A percentile compares a stretch with the other conserved stretches of the same genome.
These are phyloP conservation scores for Drosophila azteca DNA, from an alignment of 1,140 invertebrate genomes.

Conservation along the genomic window DNA sequence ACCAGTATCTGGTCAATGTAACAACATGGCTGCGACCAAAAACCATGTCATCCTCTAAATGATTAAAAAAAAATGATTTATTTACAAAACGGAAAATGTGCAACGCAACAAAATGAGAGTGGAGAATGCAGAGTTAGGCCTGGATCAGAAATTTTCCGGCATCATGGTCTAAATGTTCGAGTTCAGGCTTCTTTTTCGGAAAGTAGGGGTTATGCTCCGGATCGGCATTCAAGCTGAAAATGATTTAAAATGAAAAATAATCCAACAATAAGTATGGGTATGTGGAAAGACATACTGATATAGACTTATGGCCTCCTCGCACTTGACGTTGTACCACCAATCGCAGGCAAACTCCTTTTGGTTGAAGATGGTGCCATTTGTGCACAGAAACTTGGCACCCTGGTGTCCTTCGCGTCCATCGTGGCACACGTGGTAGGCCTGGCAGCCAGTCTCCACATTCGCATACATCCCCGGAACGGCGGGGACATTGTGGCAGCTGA, in stretches of 20 bases:
- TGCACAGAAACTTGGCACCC: slow-evolving; percentile 92
- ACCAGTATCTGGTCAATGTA: too few species aligned
- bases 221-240: slow-evolving; percentile 89
- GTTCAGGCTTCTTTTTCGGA: slow-evolving; percentile 87
- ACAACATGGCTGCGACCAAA: too few species aligned
- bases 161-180: slow-evolving; percentile 44
- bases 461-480: slow-evolving; percentile 93
- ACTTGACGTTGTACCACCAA: slow-evolving; percentile 97
- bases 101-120: not conserved
- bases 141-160: slow-evolving; percentile 9
- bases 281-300: slow-evolving; percentile 62
- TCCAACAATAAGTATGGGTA: slow-evolving; percentile 3
- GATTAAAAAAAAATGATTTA: not conserved
- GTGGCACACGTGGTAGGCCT: slow-evolving; percentile 94
- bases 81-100: slow-evolving; percentile 1
- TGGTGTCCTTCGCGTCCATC: slow-evolving; percentile 92
- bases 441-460: slow-evolving; percentile 93
- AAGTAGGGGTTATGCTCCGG: slow-evolving; percentile 91
- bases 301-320: slow-evolving; percentile 86
- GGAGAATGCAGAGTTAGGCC: not conserved
- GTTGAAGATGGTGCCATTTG: slow-evolving; percentile 95
- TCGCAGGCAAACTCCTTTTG: slow-evolving; percentile 94
- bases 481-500: slow-evolving; percentile 90
- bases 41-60: too few species aligned
- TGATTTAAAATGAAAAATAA: slow-evolving; percentile 29